Conservation (phyloP, 2,113 vertebrate genomes). For the Tragelaphus scriptus region DNA sequence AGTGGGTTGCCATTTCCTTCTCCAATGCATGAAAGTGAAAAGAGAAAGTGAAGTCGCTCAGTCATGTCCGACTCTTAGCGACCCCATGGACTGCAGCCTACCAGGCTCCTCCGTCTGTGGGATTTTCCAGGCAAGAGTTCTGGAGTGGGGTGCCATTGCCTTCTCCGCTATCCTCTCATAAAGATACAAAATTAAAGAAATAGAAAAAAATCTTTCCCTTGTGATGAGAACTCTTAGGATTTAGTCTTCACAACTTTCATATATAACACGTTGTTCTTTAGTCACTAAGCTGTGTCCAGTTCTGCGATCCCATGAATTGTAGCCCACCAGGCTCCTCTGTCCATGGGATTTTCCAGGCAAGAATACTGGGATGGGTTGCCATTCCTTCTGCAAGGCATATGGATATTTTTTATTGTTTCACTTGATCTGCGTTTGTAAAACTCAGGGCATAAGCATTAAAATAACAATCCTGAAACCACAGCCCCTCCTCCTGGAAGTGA, state of each 20-base stretch:
- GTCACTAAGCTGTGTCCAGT: neutral
- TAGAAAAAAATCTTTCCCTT: neutral
- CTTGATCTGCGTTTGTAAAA: neutral
- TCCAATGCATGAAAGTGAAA: too few species aligned
- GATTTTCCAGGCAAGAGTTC: too few species aligned
- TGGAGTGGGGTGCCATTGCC: too few species aligned
- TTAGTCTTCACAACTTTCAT: neutral
- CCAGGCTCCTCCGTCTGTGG: too few species aligned
- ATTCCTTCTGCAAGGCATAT: neutral
- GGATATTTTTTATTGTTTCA: neutral
- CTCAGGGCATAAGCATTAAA: neutral
- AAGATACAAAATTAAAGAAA: neutral
- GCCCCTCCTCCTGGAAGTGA: neutral
- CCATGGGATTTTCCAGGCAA: neutral
- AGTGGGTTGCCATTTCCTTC: too few species aligned
- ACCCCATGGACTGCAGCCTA: too few species aligned
- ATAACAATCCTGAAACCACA: neutral
- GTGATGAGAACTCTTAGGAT: neutral
- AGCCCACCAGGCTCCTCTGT: neutral
- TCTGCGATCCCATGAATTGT: neutral
- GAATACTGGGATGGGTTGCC: neutral
- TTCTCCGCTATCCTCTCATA: neutral
- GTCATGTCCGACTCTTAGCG: too few species aligned
- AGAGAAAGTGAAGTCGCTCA: too few species aligned
- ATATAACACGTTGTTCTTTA: neutral